These are phyloP conservation scores for Hexactinellida sp. DNA, from an alignment of 37 sponge, comb jelly and placozoan species.

Conservation along the genomic window DNA sequence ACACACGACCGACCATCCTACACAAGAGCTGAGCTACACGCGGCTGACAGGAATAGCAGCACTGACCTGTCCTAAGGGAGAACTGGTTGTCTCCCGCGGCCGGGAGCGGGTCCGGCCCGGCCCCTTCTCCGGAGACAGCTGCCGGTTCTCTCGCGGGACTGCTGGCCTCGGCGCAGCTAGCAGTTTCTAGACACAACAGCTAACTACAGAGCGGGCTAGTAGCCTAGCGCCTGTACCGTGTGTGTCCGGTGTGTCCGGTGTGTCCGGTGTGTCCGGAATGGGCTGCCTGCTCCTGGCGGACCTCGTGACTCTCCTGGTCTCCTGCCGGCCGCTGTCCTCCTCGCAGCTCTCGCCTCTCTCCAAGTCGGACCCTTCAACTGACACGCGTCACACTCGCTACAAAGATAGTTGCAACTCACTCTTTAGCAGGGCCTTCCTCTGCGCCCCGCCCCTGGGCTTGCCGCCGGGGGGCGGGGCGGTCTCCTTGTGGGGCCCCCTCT, in stretches of 20 bases:
- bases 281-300: not conserved
- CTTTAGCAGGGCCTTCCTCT: no score
- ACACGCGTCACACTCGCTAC: not conserved
- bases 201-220: no score
- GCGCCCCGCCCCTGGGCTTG: not conserved
- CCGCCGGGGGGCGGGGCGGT: not conserved
- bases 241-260: no score
- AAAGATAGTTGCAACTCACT: no score
- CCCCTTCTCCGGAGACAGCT: not conserved
- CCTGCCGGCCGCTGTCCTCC: not conserved
- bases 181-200: not conserved
- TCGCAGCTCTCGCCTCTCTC: not conserved
- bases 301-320: not conserved
- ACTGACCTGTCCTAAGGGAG: not conserved
- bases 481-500: not conserved
- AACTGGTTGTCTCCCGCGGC: not conserved
- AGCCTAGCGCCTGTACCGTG: no score
- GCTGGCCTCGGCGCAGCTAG: not conserved
- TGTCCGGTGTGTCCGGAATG: no score
- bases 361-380: not conserved
- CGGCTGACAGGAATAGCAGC: not conserved
- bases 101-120: no score
- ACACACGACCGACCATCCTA: slow-evolving; percentile 50
- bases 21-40: not conserved
- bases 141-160: not conserved